These are phyloP conservation scores for Hypsibius dujardini DNA, from an alignment of 1,140 invertebrate genomes.

Conservation along the genomic window DNA sequence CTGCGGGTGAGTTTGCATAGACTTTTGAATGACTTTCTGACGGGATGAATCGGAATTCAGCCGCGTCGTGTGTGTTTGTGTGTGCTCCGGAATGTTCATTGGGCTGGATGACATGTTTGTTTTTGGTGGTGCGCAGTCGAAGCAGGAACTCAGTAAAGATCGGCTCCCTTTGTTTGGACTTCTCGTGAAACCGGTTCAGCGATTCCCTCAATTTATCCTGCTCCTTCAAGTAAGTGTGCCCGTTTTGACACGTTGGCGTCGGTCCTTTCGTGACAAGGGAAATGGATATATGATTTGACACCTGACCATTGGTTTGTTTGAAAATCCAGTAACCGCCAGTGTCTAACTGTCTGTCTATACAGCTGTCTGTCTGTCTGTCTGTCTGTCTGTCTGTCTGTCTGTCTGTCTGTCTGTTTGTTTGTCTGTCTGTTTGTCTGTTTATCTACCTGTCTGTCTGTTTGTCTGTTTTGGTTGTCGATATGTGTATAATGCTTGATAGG, in stretches of 20 bases:
- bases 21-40: no score
- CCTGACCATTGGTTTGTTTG: no score
- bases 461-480: neutral
- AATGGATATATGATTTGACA: no score
- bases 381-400: no score
- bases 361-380: no score
- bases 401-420: no score
- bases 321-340: no score
- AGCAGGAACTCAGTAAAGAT: slow-evolving; percentile 75
- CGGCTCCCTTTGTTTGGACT: slow-evolving; percentile 79
- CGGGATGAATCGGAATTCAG: no score
- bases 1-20: slow-evolving; percentile 47
- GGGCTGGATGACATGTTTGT: neutral
- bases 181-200: slow-evolving; percentile 90
- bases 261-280: no score
- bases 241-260: neutral
- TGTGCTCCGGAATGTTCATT: neutral
- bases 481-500: no score
- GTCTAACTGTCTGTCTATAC: no score
- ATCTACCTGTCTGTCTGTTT: no score
- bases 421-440: slow-evolving; percentile 10
- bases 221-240: slow-evolving; percentile 56
- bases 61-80: neutral
- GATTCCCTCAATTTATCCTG: slow-evolving; percentile 91
- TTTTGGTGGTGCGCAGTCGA: slow-evolving; percentile 41